Conservation (phyloP, 2,113 vertebrate species). For the Zingel zingel region DNA sequence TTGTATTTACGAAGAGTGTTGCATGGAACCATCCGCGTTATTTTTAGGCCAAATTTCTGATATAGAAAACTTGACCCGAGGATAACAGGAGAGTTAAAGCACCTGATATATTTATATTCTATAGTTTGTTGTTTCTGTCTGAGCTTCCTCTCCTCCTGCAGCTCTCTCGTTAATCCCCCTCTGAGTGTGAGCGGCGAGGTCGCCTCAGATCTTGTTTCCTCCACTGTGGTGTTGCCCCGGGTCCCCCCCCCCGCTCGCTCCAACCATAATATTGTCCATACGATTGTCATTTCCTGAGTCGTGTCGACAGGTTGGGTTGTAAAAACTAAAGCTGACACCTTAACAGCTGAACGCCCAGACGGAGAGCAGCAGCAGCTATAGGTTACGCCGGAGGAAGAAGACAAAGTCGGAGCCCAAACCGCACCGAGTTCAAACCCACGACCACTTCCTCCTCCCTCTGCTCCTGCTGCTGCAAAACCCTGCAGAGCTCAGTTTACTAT, state of each 20-base stretch:
- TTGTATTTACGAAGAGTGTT: too few relatives aligned
- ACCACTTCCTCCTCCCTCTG: slow-evolving; percentile 41
- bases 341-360: background rate
- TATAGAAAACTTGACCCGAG: too few relatives aligned
- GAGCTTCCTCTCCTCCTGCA: background rate
- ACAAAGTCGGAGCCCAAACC: slow-evolving; percentile 5
- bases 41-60: too few relatives aligned
- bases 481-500: slow-evolving; percentile 24
- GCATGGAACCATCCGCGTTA: too few relatives aligned
- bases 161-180: background rate
- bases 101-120: background rate
- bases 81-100: too few relatives aligned
- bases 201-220: slow-evolving; percentile 25
- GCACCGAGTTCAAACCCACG: slow-evolving; percentile 14
- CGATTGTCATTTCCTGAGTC: slow-evolving; percentile 44
- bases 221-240: background rate
- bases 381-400: slow-evolving; percentile 33
- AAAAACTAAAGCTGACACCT: slow-evolving; percentile 35
- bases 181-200: background rate
- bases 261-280: slow-evolving; percentile 32
- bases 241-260: background rate
- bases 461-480: slow-evolving; percentile 7
- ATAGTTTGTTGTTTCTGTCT: background rate
- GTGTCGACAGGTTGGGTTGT: slow-evolving; percentile 21
- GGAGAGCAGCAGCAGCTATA: slow-evolving; percentile 24